A percentile compares a stretch with the other conserved stretches of the same genome.
These are phyloP conservation scores for Nycteola revayana DNA, from an alignment of 2,888 invertebrate genomes.

Conservation along the genomic window DNA sequence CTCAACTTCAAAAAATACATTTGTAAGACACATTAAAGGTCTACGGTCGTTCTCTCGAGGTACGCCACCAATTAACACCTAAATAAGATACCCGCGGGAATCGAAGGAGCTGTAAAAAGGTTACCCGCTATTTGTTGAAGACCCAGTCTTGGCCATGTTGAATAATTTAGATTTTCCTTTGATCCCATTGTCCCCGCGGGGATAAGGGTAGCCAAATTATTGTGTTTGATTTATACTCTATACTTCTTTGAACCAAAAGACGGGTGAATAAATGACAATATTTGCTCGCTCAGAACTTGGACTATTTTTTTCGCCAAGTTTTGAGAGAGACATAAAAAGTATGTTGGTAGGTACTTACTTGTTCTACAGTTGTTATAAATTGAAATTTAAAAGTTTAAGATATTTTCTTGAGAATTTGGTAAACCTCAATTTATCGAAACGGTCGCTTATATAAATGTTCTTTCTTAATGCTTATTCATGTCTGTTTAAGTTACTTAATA, in stretches of 20 bases:
- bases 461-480: too few species aligned
- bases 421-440: too few species aligned
- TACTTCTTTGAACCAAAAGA: conserved; percentile 22
- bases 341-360: too few species aligned
- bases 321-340: conserved; percentile 1
- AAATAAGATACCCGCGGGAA: conserved; percentile 35
- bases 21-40: too few species aligned
- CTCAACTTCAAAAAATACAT: too few species aligned
- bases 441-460: too few species aligned
- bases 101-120: conserved; percentile 41
- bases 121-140: conserved; percentile 39
- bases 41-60: conserved; percentile 30
- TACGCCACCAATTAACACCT: conserved; percentile 42
- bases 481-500: too few species aligned
- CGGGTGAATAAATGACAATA: conserved; percentile 21
- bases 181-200: conserved; percentile 43
- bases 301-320: conserved; percentile 7
- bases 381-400: too few species aligned
- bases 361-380: too few species aligned
- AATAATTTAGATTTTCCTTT: conserved; percentile 48
- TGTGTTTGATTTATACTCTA: conserved; percentile 39
- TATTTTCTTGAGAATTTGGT: too few species aligned
- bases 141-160: conserved; percentile 40
- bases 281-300: conserved; percentile 20
- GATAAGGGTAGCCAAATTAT: conserved; percentile 35